Evolutionary conservation across 1,140 invertebrate genomes (phyloP).

Genomic region (Temnothorax curvispinosus): DNA sequence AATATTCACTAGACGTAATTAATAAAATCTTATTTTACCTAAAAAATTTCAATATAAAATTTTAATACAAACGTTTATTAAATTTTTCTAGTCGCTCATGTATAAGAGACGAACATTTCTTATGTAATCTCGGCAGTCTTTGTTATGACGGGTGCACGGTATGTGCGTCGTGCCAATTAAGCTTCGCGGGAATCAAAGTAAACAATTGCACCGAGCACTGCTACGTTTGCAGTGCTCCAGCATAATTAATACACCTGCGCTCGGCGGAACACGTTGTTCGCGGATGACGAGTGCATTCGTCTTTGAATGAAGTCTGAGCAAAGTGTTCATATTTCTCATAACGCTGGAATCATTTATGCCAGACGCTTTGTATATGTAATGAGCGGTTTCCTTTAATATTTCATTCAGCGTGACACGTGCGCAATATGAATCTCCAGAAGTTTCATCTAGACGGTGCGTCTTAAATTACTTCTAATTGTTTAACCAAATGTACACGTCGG

Average conservation of each 20-base stretch:
- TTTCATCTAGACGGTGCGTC: conserved; percentile 16
- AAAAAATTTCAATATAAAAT: not conserved
- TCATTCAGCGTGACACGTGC: conserved; percentile 14
- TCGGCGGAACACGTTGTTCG: conserved; percentile 37
- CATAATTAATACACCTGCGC: conserved; percentile 52
- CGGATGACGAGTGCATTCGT: conserved; percentile 40
- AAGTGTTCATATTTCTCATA: conserved; percentile 43
- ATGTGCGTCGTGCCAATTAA: conserved; percentile 42
- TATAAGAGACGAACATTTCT: conserved; percentile 13
- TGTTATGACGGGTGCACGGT: conserved; percentile 25
- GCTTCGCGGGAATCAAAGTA: conserved; percentile 51
- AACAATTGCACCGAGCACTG: conserved; percentile 44
- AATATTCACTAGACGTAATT: not conserved
- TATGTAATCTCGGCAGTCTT: conserved; percentile 20
- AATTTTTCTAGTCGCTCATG: not conserved
- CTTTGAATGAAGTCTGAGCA: conserved; percentile 37
- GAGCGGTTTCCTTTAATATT: conserved; percentile 55
- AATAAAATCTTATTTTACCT: not conserved
- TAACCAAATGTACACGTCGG: not conserved
- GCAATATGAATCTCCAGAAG: conserved; percentile 22
- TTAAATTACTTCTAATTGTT: conserved; percentile 26
- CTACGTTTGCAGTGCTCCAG: conserved; percentile 24
- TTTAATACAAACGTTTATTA: conserved; percentile 7
- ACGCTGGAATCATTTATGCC: conserved; percentile 25
- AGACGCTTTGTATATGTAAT: conserved; percentile 44